Conservation (phyloP, 2,888 invertebrate species). For the Drosophila lutescens region DNA sequence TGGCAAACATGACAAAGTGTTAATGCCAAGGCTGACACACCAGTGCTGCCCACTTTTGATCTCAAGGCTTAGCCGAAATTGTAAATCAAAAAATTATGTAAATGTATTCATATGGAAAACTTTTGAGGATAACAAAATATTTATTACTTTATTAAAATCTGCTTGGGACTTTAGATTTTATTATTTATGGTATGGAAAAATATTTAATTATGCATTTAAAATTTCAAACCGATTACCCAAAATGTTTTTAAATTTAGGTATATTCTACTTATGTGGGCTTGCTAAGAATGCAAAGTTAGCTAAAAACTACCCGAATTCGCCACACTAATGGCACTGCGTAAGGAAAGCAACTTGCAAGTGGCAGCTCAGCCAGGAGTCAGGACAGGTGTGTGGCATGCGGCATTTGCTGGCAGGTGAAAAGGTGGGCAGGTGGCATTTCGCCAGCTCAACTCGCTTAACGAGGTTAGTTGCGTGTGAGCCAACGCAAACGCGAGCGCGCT, state of each 20-base stretch:
- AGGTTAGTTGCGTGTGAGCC: slow-evolving; percentile 58
- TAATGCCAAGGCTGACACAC: slow-evolving; percentile 65
- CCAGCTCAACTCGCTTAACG: slow-evolving; percentile 52
- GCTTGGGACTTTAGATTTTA: too few species aligned
- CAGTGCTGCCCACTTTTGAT: neutral
- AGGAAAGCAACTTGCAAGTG: slow-evolving; percentile 36
- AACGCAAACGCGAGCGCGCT: slow-evolving; percentile 45
- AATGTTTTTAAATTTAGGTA: neutral
- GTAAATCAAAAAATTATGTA: neutral
- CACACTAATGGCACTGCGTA: slow-evolving; percentile 41
- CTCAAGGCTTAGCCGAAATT: neutral
- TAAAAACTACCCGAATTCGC: neutral
- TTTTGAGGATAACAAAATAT: too few species aligned
- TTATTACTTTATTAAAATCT: too few species aligned
- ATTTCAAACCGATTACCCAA: too few species aligned
- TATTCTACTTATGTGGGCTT: too few species aligned
- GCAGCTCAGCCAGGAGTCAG: slow-evolving; percentile 21
- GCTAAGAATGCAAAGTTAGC: neutral
- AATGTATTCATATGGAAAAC: too few species aligned
- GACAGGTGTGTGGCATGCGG: slow-evolving; percentile 31
- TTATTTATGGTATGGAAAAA: too few species aligned
- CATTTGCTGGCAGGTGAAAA: slow-evolving; percentile 10
- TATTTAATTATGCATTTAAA: too few species aligned
- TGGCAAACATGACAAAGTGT: slow-evolving; percentile 77
- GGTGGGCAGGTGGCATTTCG: slow-evolving; percentile 24